phyloP scores from a whole-genome alignment of 1,140 invertebrate genomes.

The Leptonema lineaticorne region DNA sequence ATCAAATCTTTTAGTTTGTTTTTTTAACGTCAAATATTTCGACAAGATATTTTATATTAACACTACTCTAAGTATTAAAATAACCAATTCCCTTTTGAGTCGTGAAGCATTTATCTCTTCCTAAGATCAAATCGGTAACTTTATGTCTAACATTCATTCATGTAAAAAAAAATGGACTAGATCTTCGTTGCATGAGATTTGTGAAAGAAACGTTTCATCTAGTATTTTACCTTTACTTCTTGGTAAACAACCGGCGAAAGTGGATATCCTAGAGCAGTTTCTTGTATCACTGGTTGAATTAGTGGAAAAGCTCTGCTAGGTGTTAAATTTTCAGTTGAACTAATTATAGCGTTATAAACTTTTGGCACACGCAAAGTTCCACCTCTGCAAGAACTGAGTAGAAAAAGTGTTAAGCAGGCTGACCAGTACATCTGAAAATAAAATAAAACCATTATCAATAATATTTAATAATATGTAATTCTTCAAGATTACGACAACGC shows the following conservation, averaged over 20 bases:
- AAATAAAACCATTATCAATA: background rate
- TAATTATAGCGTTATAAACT: slow-evolving; percentile 75
- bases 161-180: too few relatives aligned
- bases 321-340: slow-evolving; percentile 69
- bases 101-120: too few relatives aligned
- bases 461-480: background rate
- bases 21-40: too few relatives aligned
- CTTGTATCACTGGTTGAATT: slow-evolving; percentile 67
- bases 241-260: slow-evolving; percentile 48
- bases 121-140: too few relatives aligned
- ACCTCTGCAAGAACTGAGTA: slow-evolving; percentile 32
- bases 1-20: too few relatives aligned
- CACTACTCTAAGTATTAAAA: too few relatives aligned
- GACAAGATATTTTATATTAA: too few relatives aligned
- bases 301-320: slow-evolving; percentile 72
- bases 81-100: too few relatives aligned
- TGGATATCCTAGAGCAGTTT: slow-evolving; percentile 58
- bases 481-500: background rate
- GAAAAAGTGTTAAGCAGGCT: slow-evolving; percentile 19
- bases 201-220: too few relatives aligned
- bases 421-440: slow-evolving; percentile 37
- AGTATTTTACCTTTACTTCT: slow-evolving; percentile 27
- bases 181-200: too few relatives aligned
- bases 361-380: slow-evolving; percentile 58
- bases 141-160: too few relatives aligned